These are phyloP conservation scores for Epinephelus coioides DNA, from an alignment of 2,797 vertebrate species.

Conservation along the genomic window DNA sequence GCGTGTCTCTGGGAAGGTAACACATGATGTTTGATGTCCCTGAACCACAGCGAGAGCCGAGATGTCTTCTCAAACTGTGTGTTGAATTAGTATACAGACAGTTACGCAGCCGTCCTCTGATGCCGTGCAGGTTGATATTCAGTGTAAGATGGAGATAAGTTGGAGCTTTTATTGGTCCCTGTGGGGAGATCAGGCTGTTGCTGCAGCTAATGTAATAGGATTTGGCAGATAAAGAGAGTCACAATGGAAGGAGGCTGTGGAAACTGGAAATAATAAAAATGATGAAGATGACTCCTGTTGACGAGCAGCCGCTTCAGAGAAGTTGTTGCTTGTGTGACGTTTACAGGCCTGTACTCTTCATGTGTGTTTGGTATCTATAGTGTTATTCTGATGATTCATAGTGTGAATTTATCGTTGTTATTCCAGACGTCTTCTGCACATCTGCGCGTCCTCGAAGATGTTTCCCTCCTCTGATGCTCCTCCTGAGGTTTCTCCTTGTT, in stretches of 20 bases:
- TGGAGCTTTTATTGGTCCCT: conserved; percentile 23
- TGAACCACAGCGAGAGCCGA: neutral
- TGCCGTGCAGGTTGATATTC: conserved; percentile 25
- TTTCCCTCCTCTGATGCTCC: neutral
- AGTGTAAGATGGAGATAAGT: conserved; percentile 27
- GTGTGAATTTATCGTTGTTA: neutral
- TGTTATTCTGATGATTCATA: neutral
- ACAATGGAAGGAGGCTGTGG: conserved; percentile 1
- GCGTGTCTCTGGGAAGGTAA: neutral
- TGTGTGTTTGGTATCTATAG: neutral
- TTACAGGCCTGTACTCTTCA: too few species aligned
- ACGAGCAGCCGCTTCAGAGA: neutral
- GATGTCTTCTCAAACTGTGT: neutral
- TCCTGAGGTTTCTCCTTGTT: too few species aligned
- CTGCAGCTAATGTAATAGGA: conserved; percentile 34
- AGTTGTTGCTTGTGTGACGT: neutral
- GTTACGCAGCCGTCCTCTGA: conserved; percentile 12
- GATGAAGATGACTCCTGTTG: conserved; percentile 9
- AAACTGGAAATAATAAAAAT: conserved; percentile 29
- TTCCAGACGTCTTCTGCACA: neutral
- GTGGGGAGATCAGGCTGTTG: conserved; percentile 32
- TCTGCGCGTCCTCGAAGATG: neutral
- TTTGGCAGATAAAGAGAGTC: conserved; percentile 6
- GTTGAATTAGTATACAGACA: neutral
- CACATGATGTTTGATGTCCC: neutral